phyloP scores from a whole-genome alignment of 2,113 vertebrate species.

The Henicopernis longicauda region DNA sequence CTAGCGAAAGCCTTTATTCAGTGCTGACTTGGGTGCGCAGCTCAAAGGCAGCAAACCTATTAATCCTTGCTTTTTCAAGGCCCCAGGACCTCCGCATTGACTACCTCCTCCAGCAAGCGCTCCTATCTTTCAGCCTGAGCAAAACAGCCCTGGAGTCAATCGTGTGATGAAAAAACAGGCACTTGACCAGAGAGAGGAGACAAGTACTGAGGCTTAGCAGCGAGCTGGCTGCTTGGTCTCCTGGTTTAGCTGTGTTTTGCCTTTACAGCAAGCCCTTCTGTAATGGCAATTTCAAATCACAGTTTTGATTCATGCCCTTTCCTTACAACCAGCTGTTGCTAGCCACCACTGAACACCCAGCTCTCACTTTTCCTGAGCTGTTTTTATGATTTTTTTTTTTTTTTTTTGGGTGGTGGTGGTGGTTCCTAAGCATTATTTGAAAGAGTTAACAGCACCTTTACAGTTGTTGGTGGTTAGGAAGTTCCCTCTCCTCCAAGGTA shows the following conservation, averaged over 20 bases:
- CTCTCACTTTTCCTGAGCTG: not conserved
- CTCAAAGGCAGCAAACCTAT: not conserved
- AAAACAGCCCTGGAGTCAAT: not conserved
- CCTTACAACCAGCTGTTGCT: not conserved
- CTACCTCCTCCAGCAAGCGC: not conserved
- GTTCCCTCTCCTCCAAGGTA: not conserved
- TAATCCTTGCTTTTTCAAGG: not conserved
- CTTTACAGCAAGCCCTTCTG: not conserved
- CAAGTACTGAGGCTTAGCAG: not conserved
- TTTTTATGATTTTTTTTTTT: not conserved
- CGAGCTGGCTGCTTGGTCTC: not conserved
- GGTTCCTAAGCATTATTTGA: not conserved
- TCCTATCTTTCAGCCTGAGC: not conserved
- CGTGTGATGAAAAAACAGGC: not conserved
- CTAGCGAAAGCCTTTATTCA: fast-evolving
- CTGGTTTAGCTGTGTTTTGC: not conserved
- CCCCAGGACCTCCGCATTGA: not conserved
- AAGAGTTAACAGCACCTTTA: not conserved
- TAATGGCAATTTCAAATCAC: not conserved
- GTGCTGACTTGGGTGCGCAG: not conserved
- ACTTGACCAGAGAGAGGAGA: not conserved
- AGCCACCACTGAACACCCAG: not conserved
- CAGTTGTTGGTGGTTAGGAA: not conserved
- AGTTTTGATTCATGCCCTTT: not conserved
- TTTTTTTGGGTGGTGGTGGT: no score